Base-by-base conservation (phyloP, 1,140 invertebrate genomes). In the Drosophila littoralis region DNA sequence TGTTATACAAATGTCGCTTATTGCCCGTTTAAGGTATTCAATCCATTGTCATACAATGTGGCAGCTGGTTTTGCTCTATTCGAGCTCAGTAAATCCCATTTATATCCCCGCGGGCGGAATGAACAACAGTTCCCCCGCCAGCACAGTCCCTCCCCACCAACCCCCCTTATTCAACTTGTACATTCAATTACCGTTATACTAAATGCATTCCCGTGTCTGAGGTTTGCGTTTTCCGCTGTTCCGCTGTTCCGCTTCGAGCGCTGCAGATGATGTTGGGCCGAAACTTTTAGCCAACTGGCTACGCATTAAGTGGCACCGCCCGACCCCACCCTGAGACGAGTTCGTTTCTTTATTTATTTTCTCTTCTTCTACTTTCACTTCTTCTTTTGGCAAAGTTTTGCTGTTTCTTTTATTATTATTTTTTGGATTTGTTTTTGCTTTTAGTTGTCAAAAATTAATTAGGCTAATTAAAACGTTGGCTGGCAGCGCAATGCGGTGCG, bases 361-460 rank as follows among this genome's bases (percentile, higher is more conserved):
- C 40, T 50, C 9, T 2, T 36, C 13, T 51, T 45, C 35, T 7
- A 45, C 13, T 35, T 15, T n/a, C n/a, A n/a, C 33, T 35, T 7
- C n/a, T 6, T 22, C 7, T 65, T n/a, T n/a, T 1, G 15, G 28
- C 40, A 33, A 46, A 59, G 13, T 13, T 42, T 13, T 40, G 43
- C 33, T 59, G 54, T 33, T 68, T 58, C 64, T 67, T 58, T 57
- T 57, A 32, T 46, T 59, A 46, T 50, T 59, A 13, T 57, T 22
- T 35, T 38, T 59, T 52, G 38, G 3, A 22, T 38, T 66, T 67
- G 35, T 54, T 77, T 48, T 33, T 36, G 75, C 50, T 77, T 81
- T 77, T 81, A 60, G 55, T 60, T 84, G 79, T 80, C 74, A 79
- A 89, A 89, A 88, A 86, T 83, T 86, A 86, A 86, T 86, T 86